phyloP scores from a whole-genome alignment of 2,113 vertebrate genomes.

The Macrotis lagotis region DNA sequence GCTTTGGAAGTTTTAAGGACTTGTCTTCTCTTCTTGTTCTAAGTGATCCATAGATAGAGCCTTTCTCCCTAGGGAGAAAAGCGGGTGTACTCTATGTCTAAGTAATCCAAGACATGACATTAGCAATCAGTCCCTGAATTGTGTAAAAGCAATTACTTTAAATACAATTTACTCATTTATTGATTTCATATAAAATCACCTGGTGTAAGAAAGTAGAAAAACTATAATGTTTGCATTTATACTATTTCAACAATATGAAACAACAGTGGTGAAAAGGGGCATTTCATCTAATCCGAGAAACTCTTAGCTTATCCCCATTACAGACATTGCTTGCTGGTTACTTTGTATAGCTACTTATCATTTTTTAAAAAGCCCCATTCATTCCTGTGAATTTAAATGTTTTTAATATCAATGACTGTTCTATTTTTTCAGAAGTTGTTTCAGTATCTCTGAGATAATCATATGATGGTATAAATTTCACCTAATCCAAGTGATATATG shows the following conservation, averaged over 20 bases:
- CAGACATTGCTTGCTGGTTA: background rate
- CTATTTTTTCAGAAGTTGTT: background rate
- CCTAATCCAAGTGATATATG: background rate
- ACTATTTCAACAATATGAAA: background rate
- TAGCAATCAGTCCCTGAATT: slow-evolving; percentile 26
- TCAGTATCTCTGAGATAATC: background rate
- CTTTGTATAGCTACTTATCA: background rate
- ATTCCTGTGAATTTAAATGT: too few relatives aligned
- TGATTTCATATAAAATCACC: slow-evolving; percentile 72
- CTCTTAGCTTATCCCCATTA: background rate
- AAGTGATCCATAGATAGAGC: background rate
- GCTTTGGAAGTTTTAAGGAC: background rate
- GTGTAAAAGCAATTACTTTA: slow-evolving; percentile 64
- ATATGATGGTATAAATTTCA: background rate
- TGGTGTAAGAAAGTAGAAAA: slow-evolving; percentile 68
- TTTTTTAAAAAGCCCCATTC: background rate
- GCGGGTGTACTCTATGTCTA: background rate
- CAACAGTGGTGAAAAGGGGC: background rate
- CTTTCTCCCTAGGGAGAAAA: background rate
- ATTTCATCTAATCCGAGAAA: background rate
- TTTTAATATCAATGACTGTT: background rate
- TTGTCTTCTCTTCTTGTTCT: background rate
- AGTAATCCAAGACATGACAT: slow-evolving; percentile 8
- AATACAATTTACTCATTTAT: slow-evolving; percentile 67
- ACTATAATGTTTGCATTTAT: slow-evolving; percentile 51